Evolutionary conservation across 2,888 invertebrate genomes (phyloP), one percentile per base, ranked within the genome.

Genomic region (Chouioia cunea): DNA sequence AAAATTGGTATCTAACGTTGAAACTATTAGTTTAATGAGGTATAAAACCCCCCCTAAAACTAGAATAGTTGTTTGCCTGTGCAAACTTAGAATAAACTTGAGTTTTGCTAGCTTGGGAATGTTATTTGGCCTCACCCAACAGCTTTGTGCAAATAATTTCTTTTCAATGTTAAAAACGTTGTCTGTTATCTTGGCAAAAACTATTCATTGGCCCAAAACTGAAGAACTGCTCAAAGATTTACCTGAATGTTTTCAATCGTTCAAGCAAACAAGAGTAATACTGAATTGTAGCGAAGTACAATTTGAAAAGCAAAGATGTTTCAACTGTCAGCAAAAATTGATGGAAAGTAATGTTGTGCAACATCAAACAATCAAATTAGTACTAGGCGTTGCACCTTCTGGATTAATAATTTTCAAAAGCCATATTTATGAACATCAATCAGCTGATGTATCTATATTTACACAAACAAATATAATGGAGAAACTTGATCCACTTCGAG

Each of bases 331-430:
- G 2, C 2, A 36, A n/a, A 8, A 50, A 1, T 2, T 57, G 3
- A 6, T 22, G 0, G 50, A 43, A 14, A 23, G 47, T 4, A 52
- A 47, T 0, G n/a, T n/a, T n/a, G 52, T 36, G 43, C 15, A 46
- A 4, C 16, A 46, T 16, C 58, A 70, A 15, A 18, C 57, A 2
- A 27, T 68, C 1, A 72, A 66, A 46, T 58, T 66, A n/a, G 12
- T 73, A 16, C 23, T 73, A 14, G 73, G 70, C 18, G 22, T 73
- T 56, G 65, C 73, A 1, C 73, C 66, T 12, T 65, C 68, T 47
- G 73, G 73, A 18, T 46, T 70, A 46, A 63, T 73, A 16, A 63
- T 70, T 46, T 73, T 63, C n/a, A 73, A 70, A 54, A 70, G 73
- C 47, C 58, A 66, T 0, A 36, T 44, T 43, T 70, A 44, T 48